Evolutionary conservation across 2,888 invertebrate species (phyloP).

Genomic region (Ornithoptera alexandrae): DNA sequence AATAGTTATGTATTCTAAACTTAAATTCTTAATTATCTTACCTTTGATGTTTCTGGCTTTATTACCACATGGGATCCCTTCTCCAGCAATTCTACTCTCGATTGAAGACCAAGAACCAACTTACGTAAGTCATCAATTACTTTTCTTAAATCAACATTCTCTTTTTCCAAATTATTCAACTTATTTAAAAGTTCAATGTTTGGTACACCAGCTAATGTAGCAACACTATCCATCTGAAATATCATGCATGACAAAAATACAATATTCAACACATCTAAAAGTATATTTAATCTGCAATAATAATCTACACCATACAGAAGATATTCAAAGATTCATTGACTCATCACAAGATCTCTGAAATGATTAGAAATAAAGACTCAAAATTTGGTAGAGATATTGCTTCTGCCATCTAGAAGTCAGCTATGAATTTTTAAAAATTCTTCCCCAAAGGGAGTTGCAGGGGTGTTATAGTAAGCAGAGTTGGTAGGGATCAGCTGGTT

Average conservation of each 20-base stretch:
- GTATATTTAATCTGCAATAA: not conserved
- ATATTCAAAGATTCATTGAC: no score
- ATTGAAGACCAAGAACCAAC: conserved; percentile 70
- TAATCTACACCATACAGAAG: not conserved
- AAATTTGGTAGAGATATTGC: no score
- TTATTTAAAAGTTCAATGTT: conserved; percentile 79
- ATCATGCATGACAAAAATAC: not conserved
- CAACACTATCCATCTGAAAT: conserved; percentile 84
- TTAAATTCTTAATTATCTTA: conserved; percentile 36
- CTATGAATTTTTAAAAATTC: no score
- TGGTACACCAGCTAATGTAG: conserved; percentile 76
- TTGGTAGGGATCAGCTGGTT: no score
- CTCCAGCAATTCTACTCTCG: conserved; percentile 67
- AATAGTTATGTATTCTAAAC: no score
- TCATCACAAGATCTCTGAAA: no score
- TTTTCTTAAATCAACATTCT: conserved; percentile 76
- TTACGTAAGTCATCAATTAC: conserved; percentile 70
- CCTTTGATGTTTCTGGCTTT: conserved; percentile 49
- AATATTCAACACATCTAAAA: not conserved
- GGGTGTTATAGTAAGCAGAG: no score
- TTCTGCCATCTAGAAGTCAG: no score
- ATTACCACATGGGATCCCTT: conserved; percentile 40
- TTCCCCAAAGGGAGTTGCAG: no score
- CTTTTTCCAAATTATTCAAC: conserved; percentile 79
- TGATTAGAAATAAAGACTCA: no score